Percentiles rank a stretch among this genome's conserved stretches.
These are phyloP conservation scores for Willisornis vidua DNA, from an alignment of 2,113 vertebrate species.

Conservation along the genomic window DNA sequence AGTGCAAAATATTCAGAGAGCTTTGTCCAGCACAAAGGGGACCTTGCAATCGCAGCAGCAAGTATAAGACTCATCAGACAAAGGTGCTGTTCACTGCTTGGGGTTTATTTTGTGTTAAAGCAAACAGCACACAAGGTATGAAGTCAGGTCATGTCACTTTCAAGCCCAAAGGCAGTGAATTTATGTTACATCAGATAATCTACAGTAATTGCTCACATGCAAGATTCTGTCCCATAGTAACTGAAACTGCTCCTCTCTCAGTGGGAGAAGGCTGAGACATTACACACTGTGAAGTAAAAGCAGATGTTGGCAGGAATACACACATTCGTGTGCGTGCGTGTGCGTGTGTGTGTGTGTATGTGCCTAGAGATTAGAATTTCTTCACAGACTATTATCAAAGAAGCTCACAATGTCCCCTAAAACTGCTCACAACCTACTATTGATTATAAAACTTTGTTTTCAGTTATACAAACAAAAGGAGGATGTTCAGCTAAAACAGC, in stretches of 20 bases:
- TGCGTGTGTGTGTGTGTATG: accelerated
- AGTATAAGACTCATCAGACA: neutral
- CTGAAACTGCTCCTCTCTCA: neutral
- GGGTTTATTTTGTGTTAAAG: neutral
- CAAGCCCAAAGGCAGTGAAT: conserved; percentile 26
- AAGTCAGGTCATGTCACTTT: neutral
- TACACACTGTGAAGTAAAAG: conserved; percentile 12
- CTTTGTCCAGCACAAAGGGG: conserved; percentile 16
- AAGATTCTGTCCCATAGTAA: neutral
- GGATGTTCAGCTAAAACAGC: neutral
- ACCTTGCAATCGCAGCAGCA: neutral
- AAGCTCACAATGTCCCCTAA: neutral
- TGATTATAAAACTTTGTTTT: neutral
- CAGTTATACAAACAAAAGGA: neutral
- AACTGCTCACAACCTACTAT: neutral
- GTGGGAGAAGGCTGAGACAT: neutral
- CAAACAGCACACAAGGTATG: neutral
- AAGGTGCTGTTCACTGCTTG: neutral
- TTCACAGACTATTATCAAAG: neutral
- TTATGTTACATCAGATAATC: neutral
- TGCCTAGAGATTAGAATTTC: neutral
- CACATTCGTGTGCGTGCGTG: accelerated
- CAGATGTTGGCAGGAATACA: neutral
- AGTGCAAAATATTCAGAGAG: neutral
- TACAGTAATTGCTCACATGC: neutral